Base-by-base conservation (phyloP, 2,797 vertebrate species). In the Okamejei kenojei region DNA sequence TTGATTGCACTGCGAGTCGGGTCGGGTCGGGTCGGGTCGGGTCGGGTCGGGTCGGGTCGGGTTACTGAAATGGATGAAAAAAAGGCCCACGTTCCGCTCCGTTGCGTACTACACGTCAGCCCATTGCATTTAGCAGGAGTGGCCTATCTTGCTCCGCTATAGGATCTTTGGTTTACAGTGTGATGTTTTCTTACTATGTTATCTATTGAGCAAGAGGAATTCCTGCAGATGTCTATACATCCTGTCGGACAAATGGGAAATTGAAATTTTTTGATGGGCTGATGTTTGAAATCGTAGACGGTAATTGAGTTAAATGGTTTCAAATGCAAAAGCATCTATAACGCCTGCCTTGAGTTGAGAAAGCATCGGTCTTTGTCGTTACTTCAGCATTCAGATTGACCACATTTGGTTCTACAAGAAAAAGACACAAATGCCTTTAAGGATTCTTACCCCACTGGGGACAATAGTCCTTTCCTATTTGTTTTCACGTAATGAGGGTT, bases 401-500 rank as follows among this genome's bases (percentile, higher is more conserved):
- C 68, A n/a, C n/a, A n/a, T n/a, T n/a, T n/a, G n/a, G n/a, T n/a
- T n/a, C 38, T 35, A 68, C 21, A 76, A 71, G 88, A 90, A 65
- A 90, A 90, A 38, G 63, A 13, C 86, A 71, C 32, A 68, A n/a
- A 17, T 74, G 71, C 71, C 73, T 92, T 54, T 13, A n/a, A 92
- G 68, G 71, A 29, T 26, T 54, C 90, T n/a, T 58, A n/a, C 7
- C 90, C 90, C 73, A 73, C 23, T 8, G 17, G 90, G 38, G 71
- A 76, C 90, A 92, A 26, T 38, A 74, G 90, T 74, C 68, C 90
- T 92, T 92, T 92, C 38, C 73, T 38, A 26, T 76, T 92, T 54
- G 26, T 76, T 29, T 76, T n/a, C 45, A 76, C 35, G 17, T 92
- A 92, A 73, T n/a, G 90, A 92, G 26, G 68, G 45, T 92, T 92